Percentiles rank a stretch among this genome's conserved stretches.
Conservation (phyloP, 2,888 invertebrate genomes). For the Agrilus cyanescens region DNA sequence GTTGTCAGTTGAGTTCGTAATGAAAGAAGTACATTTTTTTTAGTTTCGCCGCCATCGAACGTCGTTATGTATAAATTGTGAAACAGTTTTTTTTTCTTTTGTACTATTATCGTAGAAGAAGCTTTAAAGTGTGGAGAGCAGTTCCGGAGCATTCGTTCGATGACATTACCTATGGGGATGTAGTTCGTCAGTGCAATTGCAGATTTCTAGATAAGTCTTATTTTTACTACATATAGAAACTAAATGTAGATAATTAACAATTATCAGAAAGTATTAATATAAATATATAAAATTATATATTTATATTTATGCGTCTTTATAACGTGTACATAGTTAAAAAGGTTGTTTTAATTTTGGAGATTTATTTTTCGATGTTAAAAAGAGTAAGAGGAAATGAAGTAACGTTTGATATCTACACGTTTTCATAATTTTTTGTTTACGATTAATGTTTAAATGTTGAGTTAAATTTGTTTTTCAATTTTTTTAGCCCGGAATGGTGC, state of each 20-base stretch:
- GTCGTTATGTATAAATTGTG: too few species aligned
- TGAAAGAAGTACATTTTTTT: too few species aligned
- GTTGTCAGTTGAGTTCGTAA: too few species aligned
- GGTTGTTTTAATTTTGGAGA: constrained; percentile 26
- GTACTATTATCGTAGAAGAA: too few species aligned
- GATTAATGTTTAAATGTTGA: too few species aligned
- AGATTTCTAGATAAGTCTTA: constrained; percentile 3
- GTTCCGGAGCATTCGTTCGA: too few species aligned
- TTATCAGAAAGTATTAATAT: constrained; percentile 11
- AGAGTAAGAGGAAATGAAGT: not conserved
- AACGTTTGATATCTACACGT: constrained; percentile 8
- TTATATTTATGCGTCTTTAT: constrained; percentile 12
- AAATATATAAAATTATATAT: constrained; percentile 9
- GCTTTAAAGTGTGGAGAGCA: too few species aligned
- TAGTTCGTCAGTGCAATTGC: not conserved
- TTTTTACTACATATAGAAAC: constrained; percentile 2
- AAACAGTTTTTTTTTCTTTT: too few species aligned
- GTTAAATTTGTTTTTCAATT: too few species aligned
- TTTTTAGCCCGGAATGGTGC: too few species aligned
- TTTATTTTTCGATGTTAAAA: constrained; percentile 26
- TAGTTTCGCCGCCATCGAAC: too few species aligned
- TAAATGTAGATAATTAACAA: constrained; percentile 8
- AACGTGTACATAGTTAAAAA: constrained; percentile 24
- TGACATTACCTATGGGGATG: too few species aligned
- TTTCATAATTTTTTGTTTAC: not conserved